A percentile compares a stretch with the other conserved stretches of the same genome.
Evolutionary conservation across 2,888 invertebrate species (phyloP).

Genomic region (Linnaemya vulpina): DNA sequence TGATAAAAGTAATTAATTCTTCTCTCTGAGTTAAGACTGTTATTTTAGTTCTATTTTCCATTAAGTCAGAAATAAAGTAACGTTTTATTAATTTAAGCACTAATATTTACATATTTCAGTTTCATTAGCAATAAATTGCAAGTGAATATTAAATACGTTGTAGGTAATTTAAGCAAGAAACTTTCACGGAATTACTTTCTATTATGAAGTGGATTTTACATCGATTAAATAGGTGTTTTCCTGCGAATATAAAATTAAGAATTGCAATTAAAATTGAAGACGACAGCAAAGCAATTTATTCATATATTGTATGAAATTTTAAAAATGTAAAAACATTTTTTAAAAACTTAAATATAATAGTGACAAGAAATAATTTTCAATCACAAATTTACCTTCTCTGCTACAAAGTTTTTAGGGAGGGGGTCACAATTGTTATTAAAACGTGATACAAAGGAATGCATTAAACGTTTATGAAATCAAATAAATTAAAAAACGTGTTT

Average conservation of each 20-base stretch:
- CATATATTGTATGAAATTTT: neutral
- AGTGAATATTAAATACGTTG: slow-evolving; percentile 12
- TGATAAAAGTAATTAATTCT: neutral
- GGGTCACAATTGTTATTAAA: slow-evolving; percentile 5
- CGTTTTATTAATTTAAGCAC: neutral
- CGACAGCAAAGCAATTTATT: neutral
- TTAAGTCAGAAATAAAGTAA: neutral
- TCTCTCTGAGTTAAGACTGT: slow-evolving; percentile 11
- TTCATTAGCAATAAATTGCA: slow-evolving; percentile 7
- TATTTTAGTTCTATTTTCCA: neutral
- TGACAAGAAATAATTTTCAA: neutral
- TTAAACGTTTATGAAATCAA: neutral
- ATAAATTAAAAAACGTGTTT: slow-evolving; percentile 24
- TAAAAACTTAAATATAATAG: neutral
- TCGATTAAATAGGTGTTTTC: neutral
- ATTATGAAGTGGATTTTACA: neutral
- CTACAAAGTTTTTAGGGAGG: neutral
- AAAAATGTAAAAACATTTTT: neutral
- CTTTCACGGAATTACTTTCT: slow-evolving; percentile 45
- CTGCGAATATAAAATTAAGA: neutral
- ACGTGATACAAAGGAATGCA: slow-evolving; percentile 34
- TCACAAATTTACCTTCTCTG: neutral
- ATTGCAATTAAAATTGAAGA: slow-evolving; percentile 3
- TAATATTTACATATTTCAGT: neutral
- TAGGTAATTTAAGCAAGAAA: neutral